Conservation (phyloP, 2,113 vertebrate species). For the Scalopus aquaticus region DNA sequence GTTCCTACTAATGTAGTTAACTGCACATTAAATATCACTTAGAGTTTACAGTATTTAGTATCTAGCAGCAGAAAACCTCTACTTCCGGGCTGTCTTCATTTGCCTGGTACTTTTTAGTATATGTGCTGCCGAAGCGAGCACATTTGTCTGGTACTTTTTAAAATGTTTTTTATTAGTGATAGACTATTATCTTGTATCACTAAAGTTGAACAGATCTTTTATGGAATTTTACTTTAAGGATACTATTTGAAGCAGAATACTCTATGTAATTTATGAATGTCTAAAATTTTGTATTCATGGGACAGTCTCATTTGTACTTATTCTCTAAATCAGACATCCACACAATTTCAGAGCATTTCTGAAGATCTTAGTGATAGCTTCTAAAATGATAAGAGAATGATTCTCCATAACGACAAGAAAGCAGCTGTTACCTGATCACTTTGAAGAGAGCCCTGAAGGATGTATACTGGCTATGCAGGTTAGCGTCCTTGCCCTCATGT, state of each 20-base stretch:
- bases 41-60: background rate
- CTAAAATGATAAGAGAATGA: background rate
- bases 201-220: conserved; percentile 10
- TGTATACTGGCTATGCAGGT: background rate
- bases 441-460: background rate
- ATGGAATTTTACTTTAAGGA: conserved; percentile 29
- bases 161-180: background rate
- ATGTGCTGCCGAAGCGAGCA: no score
- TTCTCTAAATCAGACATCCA: conserved; percentile 25
- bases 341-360: background rate
- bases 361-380: background rate
- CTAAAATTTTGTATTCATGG: background rate
- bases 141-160: background rate
- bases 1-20: conserved; percentile 27
- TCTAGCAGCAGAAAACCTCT: background rate
- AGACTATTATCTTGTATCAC: background rate
- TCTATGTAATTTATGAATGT: background rate
- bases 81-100: background rate
- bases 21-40: conserved; percentile 46
- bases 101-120: background rate
- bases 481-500: background rate
- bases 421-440: background rate
- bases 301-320: background rate
- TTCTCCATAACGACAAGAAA: background rate
- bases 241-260: conserved; percentile 9